Conservation (phyloP, 2,113 vertebrate genomes). For the Trachemys scripta region DNA sequence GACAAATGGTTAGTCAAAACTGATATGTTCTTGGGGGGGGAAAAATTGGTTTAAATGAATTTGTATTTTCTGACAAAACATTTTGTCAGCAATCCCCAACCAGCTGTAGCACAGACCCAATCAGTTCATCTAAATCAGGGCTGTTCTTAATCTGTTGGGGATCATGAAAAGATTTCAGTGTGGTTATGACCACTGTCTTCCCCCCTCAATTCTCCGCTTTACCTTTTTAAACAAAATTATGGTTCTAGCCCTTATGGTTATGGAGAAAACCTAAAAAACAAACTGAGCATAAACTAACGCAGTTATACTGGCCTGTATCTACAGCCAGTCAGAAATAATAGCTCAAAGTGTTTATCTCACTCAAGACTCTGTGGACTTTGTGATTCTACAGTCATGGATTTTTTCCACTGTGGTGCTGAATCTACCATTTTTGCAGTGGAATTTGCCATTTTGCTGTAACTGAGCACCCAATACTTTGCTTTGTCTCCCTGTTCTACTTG, state of each 20-base stretch:
- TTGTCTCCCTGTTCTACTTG: rapidly evolving
- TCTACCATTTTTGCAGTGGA: background rate
- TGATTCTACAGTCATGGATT: background rate
- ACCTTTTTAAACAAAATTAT: background rate
- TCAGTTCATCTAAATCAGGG: background rate
- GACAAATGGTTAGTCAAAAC: background rate
- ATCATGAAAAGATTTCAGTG: background rate
- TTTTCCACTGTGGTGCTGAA: background rate
- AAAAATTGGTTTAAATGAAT: background rate
- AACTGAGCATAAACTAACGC: background rate
- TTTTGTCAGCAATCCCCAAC: background rate
- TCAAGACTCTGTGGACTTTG: background rate
- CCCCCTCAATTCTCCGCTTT: background rate
- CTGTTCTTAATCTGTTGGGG: background rate
- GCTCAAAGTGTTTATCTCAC: background rate
- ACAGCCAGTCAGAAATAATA: background rate
- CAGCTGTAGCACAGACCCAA: background rate
- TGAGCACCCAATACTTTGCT: background rate
- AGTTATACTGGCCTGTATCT: background rate
- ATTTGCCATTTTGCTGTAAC: background rate
- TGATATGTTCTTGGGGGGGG: background rate
- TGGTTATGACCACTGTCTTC: background rate
- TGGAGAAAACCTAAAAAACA: background rate
- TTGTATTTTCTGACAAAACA: background rate
- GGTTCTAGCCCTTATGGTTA: background rate